These are phyloP conservation scores for Euleptes europaea DNA, from an alignment of 2,113 vertebrate genomes.

Conservation along the genomic window DNA sequence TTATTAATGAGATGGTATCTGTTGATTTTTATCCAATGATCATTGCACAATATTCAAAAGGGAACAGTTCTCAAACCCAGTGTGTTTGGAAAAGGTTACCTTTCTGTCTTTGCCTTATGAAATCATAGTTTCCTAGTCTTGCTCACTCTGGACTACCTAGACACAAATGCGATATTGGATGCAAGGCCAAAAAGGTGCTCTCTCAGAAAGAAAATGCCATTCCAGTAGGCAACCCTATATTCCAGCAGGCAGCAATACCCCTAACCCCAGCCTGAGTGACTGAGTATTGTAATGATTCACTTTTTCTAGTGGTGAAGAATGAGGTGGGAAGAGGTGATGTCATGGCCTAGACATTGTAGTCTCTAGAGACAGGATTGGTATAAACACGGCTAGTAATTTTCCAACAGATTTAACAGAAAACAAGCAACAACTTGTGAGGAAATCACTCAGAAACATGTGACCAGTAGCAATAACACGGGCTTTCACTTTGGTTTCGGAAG, in stretches of 20 bases:
- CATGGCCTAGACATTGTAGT: neutral
- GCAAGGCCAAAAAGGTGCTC: neutral
- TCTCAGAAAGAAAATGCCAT: neutral
- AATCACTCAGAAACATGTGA: neutral
- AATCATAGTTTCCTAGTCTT: neutral
- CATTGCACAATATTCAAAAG: fast-evolving
- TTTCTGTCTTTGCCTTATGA: neutral
- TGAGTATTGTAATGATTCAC: neutral
- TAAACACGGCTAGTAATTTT: neutral
- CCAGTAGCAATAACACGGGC: neutral
- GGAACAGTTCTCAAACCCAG: neutral
- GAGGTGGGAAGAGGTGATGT: neutral
- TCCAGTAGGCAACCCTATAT: too few species aligned
- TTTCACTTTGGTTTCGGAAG: neutral
- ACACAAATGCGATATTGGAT: neutral
- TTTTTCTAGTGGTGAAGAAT: neutral
- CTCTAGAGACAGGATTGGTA: neutral
- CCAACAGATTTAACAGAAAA: neutral
- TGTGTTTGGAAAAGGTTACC: neutral
- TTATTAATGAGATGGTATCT: neutral
- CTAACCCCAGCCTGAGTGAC: neutral
- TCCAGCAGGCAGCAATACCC: neutral
- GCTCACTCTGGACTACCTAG: too few species aligned
- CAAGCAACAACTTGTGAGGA: neutral
- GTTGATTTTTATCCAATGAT: neutral